Evolutionary conservation across 2,888 invertebrate genomes (phyloP).

Genomic region (Ichneumoninae sp.): DNA sequence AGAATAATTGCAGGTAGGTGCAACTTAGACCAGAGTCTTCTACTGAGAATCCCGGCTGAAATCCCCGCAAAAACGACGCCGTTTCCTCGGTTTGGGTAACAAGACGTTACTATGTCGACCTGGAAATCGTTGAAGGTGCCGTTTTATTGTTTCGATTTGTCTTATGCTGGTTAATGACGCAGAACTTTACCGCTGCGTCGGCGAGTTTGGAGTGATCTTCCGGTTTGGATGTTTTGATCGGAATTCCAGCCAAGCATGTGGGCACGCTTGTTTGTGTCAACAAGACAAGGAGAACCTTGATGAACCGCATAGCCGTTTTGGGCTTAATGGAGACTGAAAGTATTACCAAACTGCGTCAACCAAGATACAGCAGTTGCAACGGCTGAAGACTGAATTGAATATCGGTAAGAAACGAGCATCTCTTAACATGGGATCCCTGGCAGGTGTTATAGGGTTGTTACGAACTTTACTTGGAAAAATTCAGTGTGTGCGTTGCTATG

Average conservation of each 20-base stretch:
- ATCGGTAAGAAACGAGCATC: not conserved
- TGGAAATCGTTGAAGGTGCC: not conserved
- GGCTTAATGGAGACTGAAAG: not conserved
- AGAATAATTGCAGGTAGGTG: not conserved
- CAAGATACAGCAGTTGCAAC: not conserved
- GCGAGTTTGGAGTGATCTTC: not conserved
- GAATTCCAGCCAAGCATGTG: not conserved
- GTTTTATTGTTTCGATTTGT: not conserved
- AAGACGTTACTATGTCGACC: not conserved
- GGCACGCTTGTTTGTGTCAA: not conserved
- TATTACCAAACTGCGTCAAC: not conserved
- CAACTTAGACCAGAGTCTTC: not conserved
- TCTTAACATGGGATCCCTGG: not conserved
- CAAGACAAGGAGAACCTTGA: not conserved
- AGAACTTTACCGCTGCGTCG: not conserved
- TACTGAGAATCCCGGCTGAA: not conserved
- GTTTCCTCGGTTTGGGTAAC: conserved; percentile 2
- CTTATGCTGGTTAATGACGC: not conserved
- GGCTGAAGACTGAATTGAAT: not conserved
- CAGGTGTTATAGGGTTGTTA: not conserved
- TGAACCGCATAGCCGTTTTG: not conserved
- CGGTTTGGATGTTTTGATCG: not conserved
- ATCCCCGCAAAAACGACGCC: not conserved
- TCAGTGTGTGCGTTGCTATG: not conserved
- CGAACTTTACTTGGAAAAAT: not conserved